A percentile compares a stretch with the other conserved stretches of the same genome.
phyloP scores from a whole-genome alignment of 2,113 vertebrate species.

The Apteryx mantelli region DNA sequence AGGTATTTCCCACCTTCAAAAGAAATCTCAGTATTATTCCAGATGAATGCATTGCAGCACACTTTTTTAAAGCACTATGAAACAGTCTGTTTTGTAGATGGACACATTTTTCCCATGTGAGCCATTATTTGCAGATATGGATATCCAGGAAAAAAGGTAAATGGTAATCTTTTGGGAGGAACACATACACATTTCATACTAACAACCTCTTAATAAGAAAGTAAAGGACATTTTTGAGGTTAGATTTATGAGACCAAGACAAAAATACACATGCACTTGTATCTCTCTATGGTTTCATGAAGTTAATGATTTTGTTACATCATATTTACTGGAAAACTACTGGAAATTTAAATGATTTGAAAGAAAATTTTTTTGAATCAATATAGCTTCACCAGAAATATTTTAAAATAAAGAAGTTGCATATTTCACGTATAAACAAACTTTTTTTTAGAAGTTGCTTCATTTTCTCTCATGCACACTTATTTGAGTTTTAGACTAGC shows the following conservation, averaged over 20 bases:
- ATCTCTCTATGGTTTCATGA: not conserved
- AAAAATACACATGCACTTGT: not conserved
- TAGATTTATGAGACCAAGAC: not conserved
- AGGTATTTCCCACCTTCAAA: slow-evolving; percentile 36
- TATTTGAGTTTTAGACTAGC: not conserved
- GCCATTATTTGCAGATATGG: slow-evolving; percentile 3
- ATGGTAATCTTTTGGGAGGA: not conserved
- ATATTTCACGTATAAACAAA: not conserved
- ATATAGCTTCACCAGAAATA: not conserved
- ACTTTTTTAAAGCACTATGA: not conserved
- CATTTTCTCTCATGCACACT: not conserved
- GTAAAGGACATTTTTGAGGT: not conserved
- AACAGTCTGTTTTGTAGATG: not conserved
- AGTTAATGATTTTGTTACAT: not conserved
- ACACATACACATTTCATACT: not conserved
- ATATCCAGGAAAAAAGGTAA: not conserved
- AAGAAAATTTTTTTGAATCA: not conserved
- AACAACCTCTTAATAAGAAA: not conserved
- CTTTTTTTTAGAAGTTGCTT: not conserved
- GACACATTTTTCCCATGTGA: not conserved
- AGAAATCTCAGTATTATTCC: slow-evolving; percentile 39
- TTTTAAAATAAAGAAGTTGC: not conserved
- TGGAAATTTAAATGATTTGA: not conserved
- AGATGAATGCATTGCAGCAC: not conserved
- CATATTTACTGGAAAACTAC: not conserved